Evolutionary conservation across 2,113 vertebrate species (phyloP).

Genomic region (Ameiurus melas): DNA sequence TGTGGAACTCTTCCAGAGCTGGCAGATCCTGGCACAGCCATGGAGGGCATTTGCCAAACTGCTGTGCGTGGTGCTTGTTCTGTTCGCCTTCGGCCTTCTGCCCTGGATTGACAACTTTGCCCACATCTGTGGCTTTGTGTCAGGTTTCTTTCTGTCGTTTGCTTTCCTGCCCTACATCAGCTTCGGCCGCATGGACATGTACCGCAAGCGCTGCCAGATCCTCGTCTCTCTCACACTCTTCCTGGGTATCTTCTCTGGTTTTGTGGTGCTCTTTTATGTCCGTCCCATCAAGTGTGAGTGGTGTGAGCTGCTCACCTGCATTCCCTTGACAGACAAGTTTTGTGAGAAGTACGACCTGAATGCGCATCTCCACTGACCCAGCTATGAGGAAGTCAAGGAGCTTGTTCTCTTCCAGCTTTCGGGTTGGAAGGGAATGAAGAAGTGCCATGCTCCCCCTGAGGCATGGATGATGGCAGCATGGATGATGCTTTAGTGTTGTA

Average conservation of each 20-base stretch:
- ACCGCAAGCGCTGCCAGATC: slow-evolving; percentile 97
- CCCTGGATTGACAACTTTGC: slow-evolving; percentile 99
- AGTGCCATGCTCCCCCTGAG: slow-evolving; percentile 26
- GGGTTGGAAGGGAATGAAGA: slow-evolving; percentile 22
- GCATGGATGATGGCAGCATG: slow-evolving; percentile 58
- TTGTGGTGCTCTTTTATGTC: slow-evolving; percentile 94
- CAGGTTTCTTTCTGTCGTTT: slow-evolving; percentile 96
- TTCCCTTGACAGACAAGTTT: slow-evolving; percentile 99
- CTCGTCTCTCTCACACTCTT: slow-evolving; percentile 91
- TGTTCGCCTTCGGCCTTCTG: slow-evolving; percentile 94
- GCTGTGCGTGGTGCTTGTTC: slow-evolving; percentile 92
- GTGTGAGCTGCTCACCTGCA: slow-evolving; percentile 97
- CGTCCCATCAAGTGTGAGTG: slow-evolving; percentile 93
- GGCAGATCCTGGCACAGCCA: slow-evolving; percentile 96
- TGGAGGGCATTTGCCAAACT: slow-evolving; percentile 96
- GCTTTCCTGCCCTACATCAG: slow-evolving; percentile 98
- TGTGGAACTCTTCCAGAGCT: slow-evolving; percentile 98
- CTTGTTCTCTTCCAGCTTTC: slow-evolving; percentile 28
- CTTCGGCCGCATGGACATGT: slow-evolving; percentile 94
- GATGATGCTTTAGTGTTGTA: slow-evolving; percentile 61
- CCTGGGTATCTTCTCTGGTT: slow-evolving; percentile 89
- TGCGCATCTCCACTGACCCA: slow-evolving; percentile 89
- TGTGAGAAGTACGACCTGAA: slow-evolving; percentile 99
- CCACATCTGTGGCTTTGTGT: slow-evolving; percentile 93
- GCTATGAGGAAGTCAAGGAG: not conserved